Base-by-base conservation (phyloP, 2,888 invertebrate genomes). In the Drosophila setosimentum region DNA sequence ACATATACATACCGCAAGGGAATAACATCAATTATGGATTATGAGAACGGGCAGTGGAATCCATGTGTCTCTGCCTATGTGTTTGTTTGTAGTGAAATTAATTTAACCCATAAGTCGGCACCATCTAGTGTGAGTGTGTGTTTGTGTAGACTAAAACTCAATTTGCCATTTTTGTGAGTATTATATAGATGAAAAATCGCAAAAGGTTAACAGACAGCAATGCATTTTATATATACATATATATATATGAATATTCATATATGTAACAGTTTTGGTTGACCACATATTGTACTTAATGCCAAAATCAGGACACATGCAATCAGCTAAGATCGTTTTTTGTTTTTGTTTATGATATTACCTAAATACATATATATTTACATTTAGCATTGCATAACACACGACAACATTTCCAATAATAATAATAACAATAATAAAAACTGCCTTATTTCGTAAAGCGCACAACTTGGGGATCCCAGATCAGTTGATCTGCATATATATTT, bases 151-250 rank as follows among this genome's bases (percentile, higher is more conserved):
- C 57, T 37, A 35, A 59, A 40, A 32, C 45, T 24, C 16, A 33
- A 24, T 71, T 66, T 51, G 62, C 68, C 57, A 57, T 55, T 80
- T 82, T 88, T 88, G 86, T 68, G 85, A 85, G 85, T 85, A 88
- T 85, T 85, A 85, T 68, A 64, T 80, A 82, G 62, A 85, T 85
- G 88, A 85, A 88, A 85, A 86, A 88, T 86, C 82, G 75, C 88
- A 83, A 80, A 73, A 57, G 64, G 45, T 24, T 59, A 42, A 33
- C 55, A 49, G 29, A 40, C 55, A 37, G 24, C 55, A 35, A n/a
- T 60, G 40, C 69, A 58, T 51, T 27, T 53, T 32, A 63, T 45
- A 65, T 50, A 60, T 29, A 42, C 16, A 32, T 18, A 59, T 18
- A 5, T 24, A 8, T 16, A 61, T 24, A 37, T 27, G 24, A 29